Evolutionary conservation across 35 echinoderm and acorn worm species (phyloP).

Genomic region (Stichopus chloronotus): DNA sequence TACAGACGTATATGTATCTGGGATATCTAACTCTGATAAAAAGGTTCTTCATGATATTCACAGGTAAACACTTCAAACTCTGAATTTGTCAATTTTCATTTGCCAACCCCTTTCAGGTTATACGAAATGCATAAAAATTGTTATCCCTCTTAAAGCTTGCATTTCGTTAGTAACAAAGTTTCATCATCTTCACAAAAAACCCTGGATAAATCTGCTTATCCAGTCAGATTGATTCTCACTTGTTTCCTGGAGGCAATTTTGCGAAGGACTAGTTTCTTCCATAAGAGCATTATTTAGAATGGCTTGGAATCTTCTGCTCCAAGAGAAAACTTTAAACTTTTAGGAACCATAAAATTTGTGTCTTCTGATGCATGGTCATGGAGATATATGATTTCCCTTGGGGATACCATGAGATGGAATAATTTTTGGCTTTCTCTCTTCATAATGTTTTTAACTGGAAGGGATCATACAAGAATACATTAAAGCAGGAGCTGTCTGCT

Average conservation of each 20-base stretch:
- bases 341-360: constrained; percentile 37
- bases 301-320: constrained; percentile 7
- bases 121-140: background rate
- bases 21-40: too few relatives aligned
- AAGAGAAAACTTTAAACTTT: background rate
- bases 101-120: too few relatives aligned
- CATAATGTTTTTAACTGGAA: background rate
- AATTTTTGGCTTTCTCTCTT: constrained; percentile 24
- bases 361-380: constrained; percentile 47
- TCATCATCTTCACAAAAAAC: background rate
- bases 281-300: constrained; percentile 41
- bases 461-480: background rate
- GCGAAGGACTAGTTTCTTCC: constrained; percentile 31
- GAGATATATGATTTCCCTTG: constrained; percentile 48
- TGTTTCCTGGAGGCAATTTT: constrained; percentile 24
- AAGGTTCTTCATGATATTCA: too few relatives aligned
- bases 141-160: background rate
- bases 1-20: too few relatives aligned
- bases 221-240: constrained; percentile 28
- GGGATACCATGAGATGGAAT: constrained; percentile 44
- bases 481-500: too few relatives aligned
- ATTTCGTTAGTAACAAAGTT: background rate
- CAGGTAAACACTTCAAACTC: too few relatives aligned
- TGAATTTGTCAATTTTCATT: too few relatives aligned
- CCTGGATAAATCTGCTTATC: constrained; percentile 18